Evolutionary conservation across 2,888 invertebrate species (phyloP).

Genomic region (Oasisia sp.): DNA sequence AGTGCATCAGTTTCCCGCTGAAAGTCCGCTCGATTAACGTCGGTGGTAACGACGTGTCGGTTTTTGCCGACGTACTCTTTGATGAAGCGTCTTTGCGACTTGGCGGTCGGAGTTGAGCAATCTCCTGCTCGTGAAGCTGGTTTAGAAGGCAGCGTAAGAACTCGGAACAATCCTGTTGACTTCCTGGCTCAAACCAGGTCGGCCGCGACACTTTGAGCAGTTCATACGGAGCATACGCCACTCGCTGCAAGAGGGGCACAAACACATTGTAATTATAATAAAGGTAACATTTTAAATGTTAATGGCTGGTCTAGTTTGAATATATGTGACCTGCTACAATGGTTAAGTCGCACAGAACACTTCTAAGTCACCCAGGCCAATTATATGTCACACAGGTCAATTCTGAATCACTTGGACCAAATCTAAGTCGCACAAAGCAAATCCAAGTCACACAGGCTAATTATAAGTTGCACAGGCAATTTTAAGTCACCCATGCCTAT

Average conservation of each 20-base stretch:
- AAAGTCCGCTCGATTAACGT: conserved; percentile 75
- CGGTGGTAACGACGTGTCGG: not conserved
- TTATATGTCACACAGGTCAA: too few relatives aligned
- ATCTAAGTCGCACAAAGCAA: too few relatives aligned
- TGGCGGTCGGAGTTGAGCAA: conserved; percentile 18
- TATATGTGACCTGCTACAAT: too few relatives aligned
- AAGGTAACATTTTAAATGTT: not conserved
- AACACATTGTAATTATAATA: not conserved
- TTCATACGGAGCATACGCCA: conserved; percentile 78
- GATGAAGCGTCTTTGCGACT: not conserved
- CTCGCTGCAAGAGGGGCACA: conserved; percentile 60
- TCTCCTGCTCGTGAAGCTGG: conserved; percentile 80
- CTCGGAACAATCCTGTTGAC: conserved; percentile 90
- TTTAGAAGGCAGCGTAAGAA: conserved; percentile 81
- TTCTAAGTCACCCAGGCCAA: too few relatives aligned
- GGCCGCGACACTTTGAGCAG: conserved; percentile 79
- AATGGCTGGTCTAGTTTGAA: too few relatives aligned
- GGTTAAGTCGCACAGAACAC: too few relatives aligned
- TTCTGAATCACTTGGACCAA: too few relatives aligned
- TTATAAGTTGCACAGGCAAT: too few relatives aligned
- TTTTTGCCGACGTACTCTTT: not conserved
- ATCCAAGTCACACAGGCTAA: too few relatives aligned
- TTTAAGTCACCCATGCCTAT: too few relatives aligned
- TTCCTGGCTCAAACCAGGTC: conserved; percentile 79
- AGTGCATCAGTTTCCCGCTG: conserved; percentile 80